Conservation (phyloP, 2,888 invertebrate species). For the Lamellibrachia columna region DNA sequence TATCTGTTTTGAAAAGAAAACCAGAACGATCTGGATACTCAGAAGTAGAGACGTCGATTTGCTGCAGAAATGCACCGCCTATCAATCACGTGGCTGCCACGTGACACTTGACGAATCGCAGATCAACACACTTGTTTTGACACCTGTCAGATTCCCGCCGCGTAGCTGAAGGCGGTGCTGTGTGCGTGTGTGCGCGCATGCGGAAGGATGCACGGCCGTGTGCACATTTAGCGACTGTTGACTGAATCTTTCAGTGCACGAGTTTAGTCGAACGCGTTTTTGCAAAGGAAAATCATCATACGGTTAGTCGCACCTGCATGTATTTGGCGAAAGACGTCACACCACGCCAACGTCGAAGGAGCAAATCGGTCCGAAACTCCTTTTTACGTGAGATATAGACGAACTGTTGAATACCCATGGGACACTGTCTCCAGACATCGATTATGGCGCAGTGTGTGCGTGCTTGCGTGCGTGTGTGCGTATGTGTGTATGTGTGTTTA, state of each 20-base stretch:
- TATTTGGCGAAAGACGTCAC: conserved; percentile 6
- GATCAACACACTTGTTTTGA: background rate
- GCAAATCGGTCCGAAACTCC: background rate
- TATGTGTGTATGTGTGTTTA: background rate
- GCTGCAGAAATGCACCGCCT: background rate
- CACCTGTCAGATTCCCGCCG: background rate
- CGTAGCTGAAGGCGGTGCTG: background rate
- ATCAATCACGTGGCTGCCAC: background rate
- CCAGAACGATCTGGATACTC: background rate
- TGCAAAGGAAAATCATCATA: background rate
- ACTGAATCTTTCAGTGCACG: background rate
- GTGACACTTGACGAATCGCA: background rate
- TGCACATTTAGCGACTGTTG: background rate
- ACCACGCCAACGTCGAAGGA: background rate
- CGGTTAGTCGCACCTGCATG: background rate
- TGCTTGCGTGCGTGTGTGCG: background rate
- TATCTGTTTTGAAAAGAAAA: background rate
- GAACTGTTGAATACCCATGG: background rate
- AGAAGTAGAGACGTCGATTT: background rate
- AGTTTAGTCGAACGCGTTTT: background rate
- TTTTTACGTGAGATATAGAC: background rate
- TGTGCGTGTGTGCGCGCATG: background rate
- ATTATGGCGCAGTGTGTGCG: background rate
- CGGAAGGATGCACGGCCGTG: background rate
- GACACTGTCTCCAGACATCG: background rate